phyloP scores from a whole-genome alignment of 2,797 vertebrate genomes.

The Amblyopsis hoosieri region DNA sequence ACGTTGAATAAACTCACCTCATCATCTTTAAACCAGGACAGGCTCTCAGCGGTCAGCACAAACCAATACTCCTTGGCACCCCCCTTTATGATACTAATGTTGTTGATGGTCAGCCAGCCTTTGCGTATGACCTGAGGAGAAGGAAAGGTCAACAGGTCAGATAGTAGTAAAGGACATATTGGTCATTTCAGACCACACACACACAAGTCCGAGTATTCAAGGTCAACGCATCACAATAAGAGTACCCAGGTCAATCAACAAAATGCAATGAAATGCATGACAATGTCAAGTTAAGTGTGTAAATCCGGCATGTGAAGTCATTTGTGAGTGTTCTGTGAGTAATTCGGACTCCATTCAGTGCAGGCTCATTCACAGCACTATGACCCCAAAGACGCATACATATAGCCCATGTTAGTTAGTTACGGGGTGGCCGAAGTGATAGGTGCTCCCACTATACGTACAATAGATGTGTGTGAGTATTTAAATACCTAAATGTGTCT shows the following conservation, averaged over 20 bases:
- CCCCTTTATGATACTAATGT: conserved; percentile 98
- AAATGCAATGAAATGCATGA: conserved; percentile 28
- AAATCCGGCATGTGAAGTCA: background rate
- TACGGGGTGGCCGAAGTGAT: conserved; percentile 61
- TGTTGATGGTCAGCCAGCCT: conserved; percentile 97
- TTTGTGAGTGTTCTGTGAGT: conserved; percentile 41
- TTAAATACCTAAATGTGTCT: background rate
- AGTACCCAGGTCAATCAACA: conserved; percentile 16
- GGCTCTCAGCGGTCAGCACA: conserved; percentile 92
- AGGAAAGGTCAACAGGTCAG: conserved; percentile 31
- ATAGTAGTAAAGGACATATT: background rate
- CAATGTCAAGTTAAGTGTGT: conserved; percentile 49
- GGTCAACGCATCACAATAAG: conserved; percentile 3
- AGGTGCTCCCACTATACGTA: conserved; percentile 42
- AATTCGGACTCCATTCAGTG: conserved; percentile 47
- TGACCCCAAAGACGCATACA: conserved; percentile 44
- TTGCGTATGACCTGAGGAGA: conserved; percentile 89
- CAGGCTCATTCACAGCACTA: conserved; percentile 46
- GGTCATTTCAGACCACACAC: background rate
- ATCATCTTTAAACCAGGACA: conserved; percentile 98
- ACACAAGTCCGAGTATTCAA: conserved; percentile 7
- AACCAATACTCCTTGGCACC: conserved; percentile 98
- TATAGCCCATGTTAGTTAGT: conserved; percentile 43
- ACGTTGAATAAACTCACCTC: conserved; percentile 80
- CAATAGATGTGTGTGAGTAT: conserved; percentile 29